phyloP scores from a whole-genome alignment of 2,113 vertebrate genomes.

The pig (Sus scrofa) region DNA sequence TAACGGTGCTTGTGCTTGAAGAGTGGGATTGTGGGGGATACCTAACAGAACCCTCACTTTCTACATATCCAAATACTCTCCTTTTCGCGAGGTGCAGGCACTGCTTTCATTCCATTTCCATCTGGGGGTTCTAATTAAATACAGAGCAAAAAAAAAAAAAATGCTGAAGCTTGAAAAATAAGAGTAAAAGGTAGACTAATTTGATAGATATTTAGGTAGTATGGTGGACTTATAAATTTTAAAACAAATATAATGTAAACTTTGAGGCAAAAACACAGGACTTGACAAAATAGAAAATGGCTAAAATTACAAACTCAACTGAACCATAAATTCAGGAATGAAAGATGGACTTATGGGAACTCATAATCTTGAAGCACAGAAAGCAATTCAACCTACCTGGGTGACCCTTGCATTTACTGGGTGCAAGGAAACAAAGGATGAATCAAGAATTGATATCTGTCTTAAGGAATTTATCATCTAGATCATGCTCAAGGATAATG shows the following conservation, averaged over 20 bases:
- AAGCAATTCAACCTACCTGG: neutral
- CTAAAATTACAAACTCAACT: neutral
- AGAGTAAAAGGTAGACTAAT: neutral
- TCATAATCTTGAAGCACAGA: neutral
- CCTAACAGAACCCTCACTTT: neutral
- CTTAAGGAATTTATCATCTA: neutral
- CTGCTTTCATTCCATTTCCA: constrained; percentile 20
- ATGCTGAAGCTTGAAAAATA: neutral
- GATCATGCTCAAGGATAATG: neutral
- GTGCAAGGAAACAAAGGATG: neutral
- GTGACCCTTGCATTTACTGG: neutral
- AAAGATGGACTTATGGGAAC: neutral
- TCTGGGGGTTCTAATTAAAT: neutral
- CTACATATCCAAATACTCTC: neutral
- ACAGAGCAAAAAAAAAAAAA: neutral
- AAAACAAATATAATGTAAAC: neutral
- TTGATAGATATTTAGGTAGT: neutral
- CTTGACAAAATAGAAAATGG: neutral
- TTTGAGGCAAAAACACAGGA: neutral
- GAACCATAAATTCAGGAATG: neutral
- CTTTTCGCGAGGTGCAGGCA: neutral
- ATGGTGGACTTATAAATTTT: neutral
- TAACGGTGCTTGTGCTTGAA: neutral
- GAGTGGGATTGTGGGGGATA: neutral
- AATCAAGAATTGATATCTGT: neutral